These are phyloP conservation scores for Agrotis puta DNA, from an alignment of 2,888 invertebrate species.

Conservation along the genomic window DNA sequence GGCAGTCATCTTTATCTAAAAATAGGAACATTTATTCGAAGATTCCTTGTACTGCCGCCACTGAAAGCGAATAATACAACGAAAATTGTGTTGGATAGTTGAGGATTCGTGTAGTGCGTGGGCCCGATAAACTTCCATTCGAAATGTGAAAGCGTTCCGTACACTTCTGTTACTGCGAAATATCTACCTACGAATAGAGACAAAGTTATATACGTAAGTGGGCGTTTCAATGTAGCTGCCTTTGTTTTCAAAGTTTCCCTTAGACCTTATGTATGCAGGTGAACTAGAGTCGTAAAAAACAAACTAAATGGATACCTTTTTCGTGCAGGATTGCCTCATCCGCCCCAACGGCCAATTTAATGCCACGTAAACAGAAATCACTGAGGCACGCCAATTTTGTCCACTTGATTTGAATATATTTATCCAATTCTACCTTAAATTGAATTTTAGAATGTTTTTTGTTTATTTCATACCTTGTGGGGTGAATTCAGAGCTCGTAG, in stretches of 20 bases:
- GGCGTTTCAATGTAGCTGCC: constrained; percentile 34
- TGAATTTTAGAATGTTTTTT: constrained; percentile 31
- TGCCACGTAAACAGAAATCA: constrained; percentile 63
- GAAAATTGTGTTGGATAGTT: constrained; percentile 12
- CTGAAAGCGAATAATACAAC: constrained; percentile 14
- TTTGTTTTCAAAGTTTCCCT: constrained; percentile 55
- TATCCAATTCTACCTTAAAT: constrained; percentile 41
- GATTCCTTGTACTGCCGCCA: not conserved
- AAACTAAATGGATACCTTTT: constrained; percentile 56
- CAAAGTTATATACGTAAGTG: constrained; percentile 25
- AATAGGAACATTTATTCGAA: not conserved
- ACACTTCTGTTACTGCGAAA: constrained; percentile 12
- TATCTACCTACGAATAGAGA: constrained; percentile 35
- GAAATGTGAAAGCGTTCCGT: constrained; percentile 16
- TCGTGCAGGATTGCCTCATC: constrained; percentile 48
- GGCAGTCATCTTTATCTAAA: not conserved
- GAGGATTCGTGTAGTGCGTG: constrained; percentile 4
- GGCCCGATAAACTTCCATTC: constrained; percentile 21
- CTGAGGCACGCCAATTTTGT: constrained; percentile 39
- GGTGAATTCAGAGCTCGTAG: not conserved
- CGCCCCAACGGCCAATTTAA: constrained; percentile 58
- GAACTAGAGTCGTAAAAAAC: constrained; percentile 60
- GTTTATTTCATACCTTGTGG: constrained; percentile 1
- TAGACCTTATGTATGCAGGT: constrained; percentile 60
- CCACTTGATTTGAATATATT: constrained; percentile 50